Conservation (phyloP, 2,113 vertebrate species). For the Gambusia holbrooki region DNA sequence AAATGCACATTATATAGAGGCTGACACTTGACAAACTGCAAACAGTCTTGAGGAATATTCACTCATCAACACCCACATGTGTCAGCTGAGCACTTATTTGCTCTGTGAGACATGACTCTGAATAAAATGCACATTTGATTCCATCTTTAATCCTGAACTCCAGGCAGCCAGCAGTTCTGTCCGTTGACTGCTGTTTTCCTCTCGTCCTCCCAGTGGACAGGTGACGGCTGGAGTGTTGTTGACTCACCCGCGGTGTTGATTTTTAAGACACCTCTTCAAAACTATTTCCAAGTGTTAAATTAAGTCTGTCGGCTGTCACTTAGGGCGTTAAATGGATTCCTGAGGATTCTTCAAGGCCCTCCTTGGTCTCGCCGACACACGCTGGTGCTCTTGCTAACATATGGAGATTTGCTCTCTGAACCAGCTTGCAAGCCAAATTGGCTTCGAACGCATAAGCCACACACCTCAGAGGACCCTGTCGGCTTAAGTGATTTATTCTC, state of each 20-base stretch:
- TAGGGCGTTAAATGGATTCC: conserved; percentile 41
- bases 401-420: conserved; percentile 71
- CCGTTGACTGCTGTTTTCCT: conserved; percentile 10
- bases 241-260: conserved; percentile 4
- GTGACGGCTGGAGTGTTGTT: conserved; percentile 49
- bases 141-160: neutral
- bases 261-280: conserved; percentile 26
- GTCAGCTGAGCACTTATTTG: conserved; percentile 13
- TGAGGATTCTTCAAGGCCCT: conserved; percentile 37
- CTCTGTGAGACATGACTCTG: conserved; percentile 20
- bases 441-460: conserved; percentile 41
- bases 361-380: conserved; percentile 13
- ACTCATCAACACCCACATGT: conserved; percentile 6
- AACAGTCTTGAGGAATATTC: neutral
- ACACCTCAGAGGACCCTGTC: conserved; percentile 60
- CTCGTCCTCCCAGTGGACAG: conserved; percentile 32
- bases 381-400: conserved; percentile 50
- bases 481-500: conserved; percentile 72
- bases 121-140: neutral
- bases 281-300: conserved; percentile 39
- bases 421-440: conserved; percentile 46
- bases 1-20: too few species aligned
- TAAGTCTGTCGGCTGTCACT: conserved; percentile 40
- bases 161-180: conserved; percentile 13
- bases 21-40: too few species aligned